Evolutionary conservation across 2,113 vertebrate genomes (phyloP).

Genomic region (Stigmatopora argus): DNA sequence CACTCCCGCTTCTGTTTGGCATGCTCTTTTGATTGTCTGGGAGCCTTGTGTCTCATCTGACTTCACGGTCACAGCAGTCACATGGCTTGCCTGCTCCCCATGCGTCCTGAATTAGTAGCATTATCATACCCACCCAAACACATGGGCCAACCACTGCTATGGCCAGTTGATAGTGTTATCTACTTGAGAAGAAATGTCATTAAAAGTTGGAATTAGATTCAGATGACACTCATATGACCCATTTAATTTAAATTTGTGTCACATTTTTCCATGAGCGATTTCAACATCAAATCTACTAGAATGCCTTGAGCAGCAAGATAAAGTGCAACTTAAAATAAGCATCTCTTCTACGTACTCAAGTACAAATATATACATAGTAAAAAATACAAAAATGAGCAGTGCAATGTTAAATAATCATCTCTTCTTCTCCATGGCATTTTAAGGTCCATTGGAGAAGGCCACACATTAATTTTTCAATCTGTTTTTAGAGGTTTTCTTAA

Average conservation of each 20-base stretch:
- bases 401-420: no score
- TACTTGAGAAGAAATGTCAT: conserved; percentile 11
- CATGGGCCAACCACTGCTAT: neutral
- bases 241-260: neutral
- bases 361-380: no score
- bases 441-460: no score
- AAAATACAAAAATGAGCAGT: no score
- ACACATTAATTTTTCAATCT: no score
- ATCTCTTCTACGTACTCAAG: no score
- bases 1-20: conserved; percentile 35
- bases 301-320: no score
- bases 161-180: conserved; percentile 2
- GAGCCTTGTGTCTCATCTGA: conserved; percentile 27
- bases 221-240: neutral
- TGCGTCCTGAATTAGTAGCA: conserved; percentile 30
- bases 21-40: conserved; percentile 22
- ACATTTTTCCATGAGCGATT: no score
- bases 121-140: conserved; percentile 25
- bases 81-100: conserved; percentile 27
- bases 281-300: no score
- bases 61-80: conserved; percentile 37
- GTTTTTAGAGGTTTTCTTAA: no score
- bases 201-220: conserved; percentile 5
- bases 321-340: no score
- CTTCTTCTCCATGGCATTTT: no score